Percentiles rank a stretch among this genome's conserved stretches.
These are phyloP conservation scores for Morone chrysops DNA, from an alignment of 2,113 vertebrate species.

Conservation along the genomic window DNA sequence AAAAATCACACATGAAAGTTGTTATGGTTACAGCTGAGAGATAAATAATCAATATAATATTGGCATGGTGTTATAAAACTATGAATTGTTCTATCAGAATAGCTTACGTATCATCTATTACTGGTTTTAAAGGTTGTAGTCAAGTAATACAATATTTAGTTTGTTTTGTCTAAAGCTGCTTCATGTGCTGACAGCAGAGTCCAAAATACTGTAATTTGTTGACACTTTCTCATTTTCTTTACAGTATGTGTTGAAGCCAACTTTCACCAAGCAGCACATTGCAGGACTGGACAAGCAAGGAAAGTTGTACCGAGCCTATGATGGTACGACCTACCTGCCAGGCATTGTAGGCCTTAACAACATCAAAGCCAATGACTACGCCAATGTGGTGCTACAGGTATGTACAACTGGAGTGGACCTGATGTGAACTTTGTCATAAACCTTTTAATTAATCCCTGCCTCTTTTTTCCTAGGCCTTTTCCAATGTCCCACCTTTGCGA, in stretches of 20 bases:
- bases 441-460: background rate
- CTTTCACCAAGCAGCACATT: conserved; percentile 95
- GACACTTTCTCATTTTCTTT: conserved; percentile 29
- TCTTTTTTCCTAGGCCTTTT: conserved; percentile 87
- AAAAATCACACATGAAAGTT: background rate
- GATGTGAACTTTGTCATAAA: background rate
- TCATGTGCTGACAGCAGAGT: background rate
- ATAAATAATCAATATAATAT: background rate
- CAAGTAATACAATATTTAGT: background rate
- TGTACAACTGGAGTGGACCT: background rate
- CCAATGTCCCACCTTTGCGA: conserved; percentile 94
- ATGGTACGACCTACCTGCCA: conserved; percentile 97
- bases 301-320: conserved; percentile 94
- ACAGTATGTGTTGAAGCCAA: conserved; percentile 97
- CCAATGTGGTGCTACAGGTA: conserved; percentile 97
- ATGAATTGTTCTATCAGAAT: background rate
- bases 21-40: background rate
- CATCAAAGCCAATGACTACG: conserved; percentile 98
- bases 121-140: background rate
- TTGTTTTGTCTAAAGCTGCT: background rate
- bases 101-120: background rate
- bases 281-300: conserved; percentile 94
- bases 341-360: conserved; percentile 98
- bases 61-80: background rate
- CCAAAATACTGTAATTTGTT: background rate